Evolutionary conservation across 1,140 invertebrate genomes (phyloP).

Genomic region (Drosophila serrata): DNA sequence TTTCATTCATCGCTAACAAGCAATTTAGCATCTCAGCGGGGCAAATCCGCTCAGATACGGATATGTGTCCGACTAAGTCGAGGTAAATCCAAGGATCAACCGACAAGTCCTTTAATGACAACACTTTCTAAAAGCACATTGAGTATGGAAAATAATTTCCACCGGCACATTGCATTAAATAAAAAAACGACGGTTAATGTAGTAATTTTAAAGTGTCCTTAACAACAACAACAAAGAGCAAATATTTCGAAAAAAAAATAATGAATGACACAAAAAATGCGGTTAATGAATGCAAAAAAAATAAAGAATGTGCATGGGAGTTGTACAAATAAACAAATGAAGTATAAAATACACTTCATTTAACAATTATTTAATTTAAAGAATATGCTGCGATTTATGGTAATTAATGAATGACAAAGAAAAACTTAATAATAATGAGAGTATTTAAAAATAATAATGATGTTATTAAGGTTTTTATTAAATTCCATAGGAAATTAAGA

Average conservation of each 20-base stretch:
- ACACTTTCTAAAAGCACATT: conserved; percentile 3
- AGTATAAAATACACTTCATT: conserved; percentile 4
- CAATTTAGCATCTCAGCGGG: conserved; percentile 28
- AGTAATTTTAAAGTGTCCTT: conserved; percentile 5
- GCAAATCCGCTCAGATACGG: conserved; percentile 18
- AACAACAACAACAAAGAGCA: neutral
- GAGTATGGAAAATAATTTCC: neutral
- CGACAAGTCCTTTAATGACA: conserved; percentile 24
- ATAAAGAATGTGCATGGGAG: conserved; percentile 1
- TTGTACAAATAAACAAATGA: conserved; percentile 4
- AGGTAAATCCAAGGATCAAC: neutral
- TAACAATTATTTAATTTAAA: conserved; percentile 1
- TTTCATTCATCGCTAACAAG: conserved; percentile 61
- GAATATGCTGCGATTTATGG: neutral
- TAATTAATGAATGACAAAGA: neutral
- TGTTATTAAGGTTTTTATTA: neutral
- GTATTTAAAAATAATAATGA: neutral
- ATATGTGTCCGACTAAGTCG: neutral
- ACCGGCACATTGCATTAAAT: neutral
- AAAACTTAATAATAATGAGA: neutral
- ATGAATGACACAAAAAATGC: neutral
- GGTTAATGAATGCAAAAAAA: neutral
- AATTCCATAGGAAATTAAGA: neutral
- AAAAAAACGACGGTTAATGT: neutral
- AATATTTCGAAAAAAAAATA: neutral